Conservation (phyloP, 2,797 vertebrate genomes). For the Crenuchus spilurus region DNA sequence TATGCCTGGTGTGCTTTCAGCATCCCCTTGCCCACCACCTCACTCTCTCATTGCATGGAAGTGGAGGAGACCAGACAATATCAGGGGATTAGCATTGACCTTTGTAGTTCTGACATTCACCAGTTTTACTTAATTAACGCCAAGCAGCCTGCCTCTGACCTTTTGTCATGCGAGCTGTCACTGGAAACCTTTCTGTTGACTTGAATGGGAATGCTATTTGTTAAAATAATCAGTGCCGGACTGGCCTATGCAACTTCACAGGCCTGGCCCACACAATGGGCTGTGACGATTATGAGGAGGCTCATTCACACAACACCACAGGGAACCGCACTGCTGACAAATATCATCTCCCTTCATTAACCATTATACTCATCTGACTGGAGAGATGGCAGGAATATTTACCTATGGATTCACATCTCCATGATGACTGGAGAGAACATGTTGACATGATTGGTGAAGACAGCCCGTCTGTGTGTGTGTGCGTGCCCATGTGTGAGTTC, state of each 20-base stretch:
- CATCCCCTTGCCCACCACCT: neutral
- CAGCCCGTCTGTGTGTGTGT: slow-evolving; percentile 11
- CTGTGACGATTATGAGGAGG: slow-evolving; percentile 33
- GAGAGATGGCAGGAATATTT: slow-evolving; percentile 43
- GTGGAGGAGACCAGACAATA: slow-evolving; percentile 62
- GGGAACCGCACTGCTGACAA: slow-evolving; percentile 43
- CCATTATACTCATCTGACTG: slow-evolving; percentile 31
- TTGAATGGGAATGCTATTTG: slow-evolving; percentile 78
- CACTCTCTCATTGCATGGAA: slow-evolving; percentile 43
- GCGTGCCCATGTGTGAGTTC: slow-evolving; percentile 13
- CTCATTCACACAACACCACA: slow-evolving; percentile 37
- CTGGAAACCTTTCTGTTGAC: slow-evolving; percentile 80
- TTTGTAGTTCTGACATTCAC: slow-evolving; percentile 84
- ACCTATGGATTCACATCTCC: slow-evolving; percentile 43
- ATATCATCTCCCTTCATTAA: slow-evolving; percentile 53
- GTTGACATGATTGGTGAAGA: slow-evolving; percentile 34
- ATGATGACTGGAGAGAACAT: slow-evolving; percentile 29
- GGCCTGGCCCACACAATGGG: slow-evolving; percentile 42
- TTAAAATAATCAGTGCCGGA: slow-evolving; percentile 74
- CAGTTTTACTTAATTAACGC: slow-evolving; percentile 83
- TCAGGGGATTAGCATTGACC: slow-evolving; percentile 77
- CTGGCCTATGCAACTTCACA: slow-evolving; percentile 46
- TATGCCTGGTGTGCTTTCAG: slow-evolving; percentile 28
- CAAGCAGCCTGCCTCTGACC: slow-evolving; percentile 76
- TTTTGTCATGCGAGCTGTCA: slow-evolving; percentile 80